These are phyloP conservation scores for Ligdia adustata DNA, from an alignment of 2,888 invertebrate genomes.

Conservation along the genomic window DNA sequence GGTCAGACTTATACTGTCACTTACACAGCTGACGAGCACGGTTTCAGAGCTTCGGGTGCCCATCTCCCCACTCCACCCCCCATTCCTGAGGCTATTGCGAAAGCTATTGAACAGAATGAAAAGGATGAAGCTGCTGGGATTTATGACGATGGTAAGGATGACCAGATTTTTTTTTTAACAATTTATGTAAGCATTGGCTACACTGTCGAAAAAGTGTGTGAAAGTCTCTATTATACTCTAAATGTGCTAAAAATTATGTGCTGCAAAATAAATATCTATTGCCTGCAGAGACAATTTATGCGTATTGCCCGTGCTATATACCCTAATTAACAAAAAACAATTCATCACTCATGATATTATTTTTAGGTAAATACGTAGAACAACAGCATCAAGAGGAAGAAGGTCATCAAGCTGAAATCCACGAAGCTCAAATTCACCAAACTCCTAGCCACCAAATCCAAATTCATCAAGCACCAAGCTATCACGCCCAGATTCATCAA, in stretches of 20 bases:
- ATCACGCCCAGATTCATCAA: constrained; percentile 11
- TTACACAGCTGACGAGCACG: constrained; percentile 84
- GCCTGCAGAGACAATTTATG: no score
- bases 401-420: constrained; percentile 1
- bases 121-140: constrained; percentile 78
- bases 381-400: constrained; percentile 33
- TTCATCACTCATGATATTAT: no score
- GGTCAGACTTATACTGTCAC: constrained; percentile 80
- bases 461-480: constrained; percentile 6
- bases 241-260: no score
- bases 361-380: constrained; percentile 50
- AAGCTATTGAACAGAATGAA: constrained; percentile 74
- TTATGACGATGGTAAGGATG: constrained; percentile 71
- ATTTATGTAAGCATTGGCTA: no score
- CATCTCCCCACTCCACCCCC: constrained; percentile 85
- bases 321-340: no score
- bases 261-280: no score
- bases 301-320: no score
- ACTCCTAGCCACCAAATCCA: constrained; percentile 8
- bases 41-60: constrained; percentile 80
- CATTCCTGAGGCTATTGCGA: constrained; percentile 81
- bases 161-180: background rate
- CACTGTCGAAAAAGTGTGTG: no score
- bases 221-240: no score
- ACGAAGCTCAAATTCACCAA: constrained; percentile 8